Evolutionary conservation across 2,888 invertebrate species (phyloP), one percentile per base, ranked within the genome.

Genomic region (Papilio demoleus): DNA sequence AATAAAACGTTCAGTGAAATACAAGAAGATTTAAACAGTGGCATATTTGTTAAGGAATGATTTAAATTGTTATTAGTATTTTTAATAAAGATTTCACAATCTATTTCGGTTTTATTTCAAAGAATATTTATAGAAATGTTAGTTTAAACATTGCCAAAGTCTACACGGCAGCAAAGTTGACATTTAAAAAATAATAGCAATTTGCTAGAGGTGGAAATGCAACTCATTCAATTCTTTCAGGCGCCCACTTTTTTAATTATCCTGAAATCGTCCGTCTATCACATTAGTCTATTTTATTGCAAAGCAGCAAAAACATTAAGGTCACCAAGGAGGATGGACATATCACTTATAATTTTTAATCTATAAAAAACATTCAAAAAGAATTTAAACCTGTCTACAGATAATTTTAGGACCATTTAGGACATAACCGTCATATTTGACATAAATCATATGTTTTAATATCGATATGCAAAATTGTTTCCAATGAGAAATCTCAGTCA

Each of bases 1-100:
- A 88, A 88, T 0, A 88, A 84, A 58, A 81, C 79, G 0, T 82
- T 88, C 40, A 74, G 74, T 2, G 87, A 88, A 66, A 88, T 90
- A 17, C 88, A 89, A 67, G 68, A 68, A 22, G 45, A 19, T 22
- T 45, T 36, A 14, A 45, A 45, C 2, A 45, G 22, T 19, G 45
- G 45, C 11, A 45, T 22, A 11, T 45, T 45, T 22, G 45, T 45
- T 45, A 19, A 22, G 22, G 45, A 45, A 45, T 45, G 11, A 45
- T 22, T 17, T n/a, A n/a, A n/a, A n/a, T n/a, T n/a, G n/a, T n/a
- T n/a, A n/a, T n/a, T n/a, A n/a, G n/a, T 38, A 17, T 19, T 45
- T 17, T 19, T 11, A 45, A 9, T 45, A 45, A 22, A 45, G 2
- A 19, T 11, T 45, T 45, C n/a, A 11, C 22, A 9, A 22, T 45